Conservation (phyloP, 2,797 vertebrate genomes). For the Kryptolebias ocellatus region DNA sequence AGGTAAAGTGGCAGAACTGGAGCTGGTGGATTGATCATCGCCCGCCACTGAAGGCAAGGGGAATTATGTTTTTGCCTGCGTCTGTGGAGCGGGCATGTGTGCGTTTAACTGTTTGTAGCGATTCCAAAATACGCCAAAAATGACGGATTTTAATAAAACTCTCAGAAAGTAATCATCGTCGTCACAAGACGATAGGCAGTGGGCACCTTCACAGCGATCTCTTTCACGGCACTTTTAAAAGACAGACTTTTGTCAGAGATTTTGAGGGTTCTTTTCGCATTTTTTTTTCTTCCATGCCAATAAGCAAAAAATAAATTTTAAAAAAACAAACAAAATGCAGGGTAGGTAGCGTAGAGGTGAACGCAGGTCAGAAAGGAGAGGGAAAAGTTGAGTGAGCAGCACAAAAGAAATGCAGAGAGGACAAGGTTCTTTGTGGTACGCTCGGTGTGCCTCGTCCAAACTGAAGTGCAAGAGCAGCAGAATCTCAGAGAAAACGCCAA, state of each 20-base stretch:
- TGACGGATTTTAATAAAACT: too few relatives aligned
- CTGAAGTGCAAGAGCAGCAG: constrained; percentile 12
- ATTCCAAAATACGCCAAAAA: too few relatives aligned
- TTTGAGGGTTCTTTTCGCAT: background rate
- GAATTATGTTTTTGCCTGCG: constrained; percentile 25
- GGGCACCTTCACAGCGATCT: constrained; percentile 7
- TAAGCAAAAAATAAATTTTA: background rate
- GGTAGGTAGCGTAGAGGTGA: constrained; percentile 24
- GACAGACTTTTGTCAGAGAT: background rate
- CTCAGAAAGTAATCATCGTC: too few relatives aligned
- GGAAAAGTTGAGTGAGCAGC: constrained; percentile 35
- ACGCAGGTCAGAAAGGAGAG: constrained; percentile 22
- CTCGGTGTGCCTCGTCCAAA: constrained; percentile 18
- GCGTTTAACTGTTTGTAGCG: too few relatives aligned
- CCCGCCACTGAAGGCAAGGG: background rate
- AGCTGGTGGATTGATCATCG: too few relatives aligned
- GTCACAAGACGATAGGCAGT: too few relatives aligned
- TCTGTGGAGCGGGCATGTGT: constrained; percentile 12
- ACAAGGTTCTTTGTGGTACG: constrained; percentile 32
- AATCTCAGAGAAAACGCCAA: constrained; percentile 8
- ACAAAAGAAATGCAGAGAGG: constrained; percentile 40
- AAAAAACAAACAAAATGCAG: background rate
- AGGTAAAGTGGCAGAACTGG: constrained; percentile 36
- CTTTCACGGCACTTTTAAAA: background rate
- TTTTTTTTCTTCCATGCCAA: background rate